A percentile compares a stretch with the other conserved stretches of the same genome.
These are phyloP conservation scores for Opisthograptis luteolata DNA, from an alignment of 2,888 invertebrate genomes.

Conservation along the genomic window DNA sequence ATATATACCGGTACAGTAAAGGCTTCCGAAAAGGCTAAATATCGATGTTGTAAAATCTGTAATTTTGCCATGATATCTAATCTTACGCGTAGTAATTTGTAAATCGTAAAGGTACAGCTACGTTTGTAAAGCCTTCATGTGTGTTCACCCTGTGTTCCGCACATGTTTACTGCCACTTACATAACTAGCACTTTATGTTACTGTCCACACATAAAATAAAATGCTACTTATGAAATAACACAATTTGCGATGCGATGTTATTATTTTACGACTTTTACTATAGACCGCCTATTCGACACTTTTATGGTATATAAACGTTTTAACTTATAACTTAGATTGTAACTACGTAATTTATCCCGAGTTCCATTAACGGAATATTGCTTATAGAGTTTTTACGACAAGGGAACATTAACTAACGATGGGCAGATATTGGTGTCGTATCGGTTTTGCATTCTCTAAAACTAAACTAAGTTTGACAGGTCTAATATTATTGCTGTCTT, in stretches of 20 bases:
- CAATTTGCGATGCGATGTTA: conserved; percentile 51
- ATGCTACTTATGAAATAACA: conserved; percentile 51
- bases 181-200: conserved; percentile 49
- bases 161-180: conserved; percentile 37
- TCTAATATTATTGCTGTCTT: too few species aligned
- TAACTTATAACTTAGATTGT: conserved; percentile 49
- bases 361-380: conserved; percentile 26
- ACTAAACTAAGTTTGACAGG: too few species aligned
- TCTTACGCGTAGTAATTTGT: conserved; percentile 1
- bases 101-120: conserved; percentile 8
- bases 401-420: conserved; percentile 19
- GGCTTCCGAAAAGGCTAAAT: too few species aligned
- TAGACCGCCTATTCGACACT: conserved; percentile 25
- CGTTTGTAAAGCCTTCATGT: conserved; percentile 21
- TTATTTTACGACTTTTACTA: conserved; percentile 43
- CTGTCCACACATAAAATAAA: conserved; percentile 47
- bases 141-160: conserved; percentile 23
- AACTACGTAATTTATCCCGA: conserved; percentile 38
- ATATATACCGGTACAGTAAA: neutral
- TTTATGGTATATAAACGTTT: conserved; percentile 34
- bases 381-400: conserved; percentile 29
- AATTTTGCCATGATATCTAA: conserved; percentile 6
- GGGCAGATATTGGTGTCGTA: conserved; percentile 6
- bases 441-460: too few species aligned
- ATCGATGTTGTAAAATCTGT: conserved; percentile 4